phyloP scores from a whole-genome alignment of 2,113 vertebrate genomes.

The Axis porcinus region DNA sequence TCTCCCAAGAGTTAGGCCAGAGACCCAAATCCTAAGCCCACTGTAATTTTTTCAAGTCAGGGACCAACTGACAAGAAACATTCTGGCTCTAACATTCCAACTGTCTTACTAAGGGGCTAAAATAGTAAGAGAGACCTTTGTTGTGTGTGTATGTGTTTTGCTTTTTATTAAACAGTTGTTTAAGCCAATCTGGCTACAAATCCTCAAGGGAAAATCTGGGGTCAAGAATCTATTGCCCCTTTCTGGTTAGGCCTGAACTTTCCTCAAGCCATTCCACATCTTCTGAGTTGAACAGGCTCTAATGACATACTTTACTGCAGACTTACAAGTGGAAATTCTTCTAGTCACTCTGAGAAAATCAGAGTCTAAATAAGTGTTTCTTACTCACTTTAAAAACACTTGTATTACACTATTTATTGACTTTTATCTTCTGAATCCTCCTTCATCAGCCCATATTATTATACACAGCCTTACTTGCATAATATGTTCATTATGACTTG shows the following conservation, averaged over 20 bases:
- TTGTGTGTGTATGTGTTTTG: neutral
- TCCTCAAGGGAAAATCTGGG: neutral
- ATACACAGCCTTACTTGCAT: neutral
- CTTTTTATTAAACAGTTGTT: constrained; percentile 20
- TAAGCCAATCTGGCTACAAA: constrained; percentile 31
- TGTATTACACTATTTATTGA: neutral
- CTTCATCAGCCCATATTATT: constrained; percentile 6
- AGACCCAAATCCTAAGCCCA: neutral
- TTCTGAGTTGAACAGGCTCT: neutral
- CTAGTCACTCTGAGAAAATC: constrained; percentile 1
- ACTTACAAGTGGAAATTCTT: constrained; percentile 1
- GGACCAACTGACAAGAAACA: neutral
- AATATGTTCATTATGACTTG: neutral
- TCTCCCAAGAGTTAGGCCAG: neutral
- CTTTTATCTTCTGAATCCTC: constrained; percentile 37
- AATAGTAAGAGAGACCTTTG: neutral
- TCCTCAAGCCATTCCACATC: neutral
- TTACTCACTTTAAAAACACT: neutral
- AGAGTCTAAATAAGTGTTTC: constrained; percentile 13
- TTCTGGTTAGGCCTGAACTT: neutral
- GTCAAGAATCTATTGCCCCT: neutral
- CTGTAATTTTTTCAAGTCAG: constrained; percentile 5
- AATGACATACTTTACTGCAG: neutral
- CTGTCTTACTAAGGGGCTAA: neutral
- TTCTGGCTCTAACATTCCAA: neutral